phyloP scores from a whole-genome alignment of 2,888 invertebrate genomes.

The Lithodes maja region DNA sequence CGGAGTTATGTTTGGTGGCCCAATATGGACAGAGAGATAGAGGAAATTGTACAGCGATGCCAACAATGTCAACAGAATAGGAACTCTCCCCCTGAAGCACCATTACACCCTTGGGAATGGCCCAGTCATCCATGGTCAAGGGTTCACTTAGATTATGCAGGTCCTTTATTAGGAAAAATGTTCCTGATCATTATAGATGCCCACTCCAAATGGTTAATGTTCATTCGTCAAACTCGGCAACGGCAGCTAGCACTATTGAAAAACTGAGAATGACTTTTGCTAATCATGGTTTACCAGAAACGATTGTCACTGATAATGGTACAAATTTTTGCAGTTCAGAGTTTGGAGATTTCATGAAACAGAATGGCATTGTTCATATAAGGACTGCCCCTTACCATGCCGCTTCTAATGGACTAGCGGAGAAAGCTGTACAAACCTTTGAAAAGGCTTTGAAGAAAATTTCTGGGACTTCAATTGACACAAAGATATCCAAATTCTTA shows the following conservation, averaged over 20 bases:
- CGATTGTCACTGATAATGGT: constrained; percentile 18
- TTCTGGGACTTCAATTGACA: not conserved
- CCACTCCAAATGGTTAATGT: constrained; percentile 4
- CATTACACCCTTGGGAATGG: constrained; percentile 20
- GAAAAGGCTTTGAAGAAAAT: not conserved
- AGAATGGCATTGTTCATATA: constrained; percentile 23
- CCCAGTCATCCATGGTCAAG: constrained; percentile 5
- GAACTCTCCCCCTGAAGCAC: not conserved
- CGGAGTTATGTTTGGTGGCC: constrained; percentile 22
- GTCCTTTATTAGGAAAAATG: not conserved
- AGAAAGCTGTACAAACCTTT: constrained; percentile 3
- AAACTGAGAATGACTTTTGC: constrained; percentile 2
- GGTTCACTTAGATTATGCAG: constrained; percentile 4
- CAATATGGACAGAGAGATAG: not conserved
- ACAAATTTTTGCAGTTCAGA: not conserved
- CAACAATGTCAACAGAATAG: constrained; percentile 12
- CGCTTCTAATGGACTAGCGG: constrained; percentile 23
- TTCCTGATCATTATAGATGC: constrained; percentile 20
- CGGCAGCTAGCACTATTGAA: not conserved
- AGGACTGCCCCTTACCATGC: constrained; percentile 8
- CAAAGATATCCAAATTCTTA: not conserved
- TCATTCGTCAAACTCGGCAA: constrained; percentile 12
- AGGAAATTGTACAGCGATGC: not conserved
- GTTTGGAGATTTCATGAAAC: constrained; percentile 14
- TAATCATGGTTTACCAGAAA: not conserved